A percentile compares a stretch with the other conserved stretches of the same genome.
Evolutionary conservation across 92 coral and sea anemone species (phyloP).

Genomic region (Parazoanthus atlanticus): DNA sequence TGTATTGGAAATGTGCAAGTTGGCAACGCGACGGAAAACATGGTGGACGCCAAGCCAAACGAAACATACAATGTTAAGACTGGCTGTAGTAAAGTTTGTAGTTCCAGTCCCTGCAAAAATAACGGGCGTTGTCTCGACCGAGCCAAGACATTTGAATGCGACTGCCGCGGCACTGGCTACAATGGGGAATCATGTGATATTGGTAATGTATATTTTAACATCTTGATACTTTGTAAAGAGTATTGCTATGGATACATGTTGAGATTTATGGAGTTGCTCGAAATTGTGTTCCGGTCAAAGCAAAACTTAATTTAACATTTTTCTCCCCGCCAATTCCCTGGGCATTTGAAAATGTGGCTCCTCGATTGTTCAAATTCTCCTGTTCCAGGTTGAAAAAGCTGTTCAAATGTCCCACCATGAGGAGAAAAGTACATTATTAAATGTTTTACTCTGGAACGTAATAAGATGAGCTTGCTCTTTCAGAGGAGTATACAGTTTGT

Average conservation of each 20-base stretch:
- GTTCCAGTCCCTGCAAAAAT: slow-evolving; percentile 15
- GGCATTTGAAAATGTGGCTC: too few relatives aligned
- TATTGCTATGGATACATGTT: background rate
- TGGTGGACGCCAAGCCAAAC: background rate
- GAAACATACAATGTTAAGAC: background rate
- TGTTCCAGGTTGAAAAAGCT: too few relatives aligned
- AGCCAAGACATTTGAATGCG: slow-evolving; percentile 20
- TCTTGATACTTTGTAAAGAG: background rate
- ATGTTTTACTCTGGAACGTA: too few relatives aligned
- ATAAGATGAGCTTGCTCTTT: too few relatives aligned
- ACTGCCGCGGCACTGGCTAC: slow-evolving; percentile 42
- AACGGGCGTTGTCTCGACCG: slow-evolving; percentile 33
- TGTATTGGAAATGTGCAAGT: slow-evolving; percentile 30
- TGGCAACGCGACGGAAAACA: background rate
- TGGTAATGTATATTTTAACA: background rate
- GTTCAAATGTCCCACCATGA: too few relatives aligned
- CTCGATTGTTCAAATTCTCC: too few relatives aligned
- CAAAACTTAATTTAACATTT: too few relatives aligned
- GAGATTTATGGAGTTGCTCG: too few relatives aligned
- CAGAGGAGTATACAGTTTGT: too few relatives aligned
- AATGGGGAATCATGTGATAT: slow-evolving; percentile 11
- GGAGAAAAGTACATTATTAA: too few relatives aligned
- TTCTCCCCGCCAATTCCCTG: too few relatives aligned
- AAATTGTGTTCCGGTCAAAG: too few relatives aligned
- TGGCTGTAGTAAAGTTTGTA: slow-evolving; percentile 17